Conservation (phyloP, 1,140 invertebrate species). For the Drosophila sulfurigaster region DNA sequence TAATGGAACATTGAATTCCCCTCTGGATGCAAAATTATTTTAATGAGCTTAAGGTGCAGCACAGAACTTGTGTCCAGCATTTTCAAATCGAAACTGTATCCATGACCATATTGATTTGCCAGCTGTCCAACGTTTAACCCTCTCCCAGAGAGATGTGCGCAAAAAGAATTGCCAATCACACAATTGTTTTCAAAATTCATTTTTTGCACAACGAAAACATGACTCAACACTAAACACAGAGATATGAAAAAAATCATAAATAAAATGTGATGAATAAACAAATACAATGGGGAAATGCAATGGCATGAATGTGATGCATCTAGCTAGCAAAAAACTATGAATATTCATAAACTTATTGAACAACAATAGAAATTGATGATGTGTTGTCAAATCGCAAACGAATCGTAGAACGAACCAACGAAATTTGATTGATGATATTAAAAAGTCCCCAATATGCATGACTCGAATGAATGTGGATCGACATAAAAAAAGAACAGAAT, state of each 20-base stretch:
- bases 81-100: slow-evolving; percentile 14
- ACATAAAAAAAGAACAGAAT: slow-evolving; percentile 30
- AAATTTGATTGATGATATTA: neutral
- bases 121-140: slow-evolving; percentile 50
- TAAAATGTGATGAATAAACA: slow-evolving; percentile 66
- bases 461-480: slow-evolving; percentile 27
- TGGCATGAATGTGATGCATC: slow-evolving; percentile 31
- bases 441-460: too few relatives aligned
- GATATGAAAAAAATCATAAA: slow-evolving; percentile 64
- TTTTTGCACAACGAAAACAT: slow-evolving; percentile 50
- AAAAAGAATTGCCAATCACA: slow-evolving; percentile 26
- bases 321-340: slow-evolving; percentile 69
- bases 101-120: neutral
- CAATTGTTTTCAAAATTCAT: slow-evolving; percentile 28
- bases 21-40: slow-evolving; percentile 5
- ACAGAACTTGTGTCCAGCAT: neutral
- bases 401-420: slow-evolving; percentile 59
- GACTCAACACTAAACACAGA: slow-evolving; percentile 58
- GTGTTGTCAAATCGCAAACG: slow-evolving; percentile 71
- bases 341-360: slow-evolving; percentile 82
- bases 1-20: slow-evolving; percentile 39
- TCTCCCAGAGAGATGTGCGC: slow-evolving; percentile 10
- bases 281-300: slow-evolving; percentile 60
- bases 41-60: slow-evolving; percentile 45
- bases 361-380: slow-evolving; percentile 81